Evolutionary conservation across 2,797 vertebrate genomes (phyloP).

Genomic region (Saxicola maurus): DNA sequence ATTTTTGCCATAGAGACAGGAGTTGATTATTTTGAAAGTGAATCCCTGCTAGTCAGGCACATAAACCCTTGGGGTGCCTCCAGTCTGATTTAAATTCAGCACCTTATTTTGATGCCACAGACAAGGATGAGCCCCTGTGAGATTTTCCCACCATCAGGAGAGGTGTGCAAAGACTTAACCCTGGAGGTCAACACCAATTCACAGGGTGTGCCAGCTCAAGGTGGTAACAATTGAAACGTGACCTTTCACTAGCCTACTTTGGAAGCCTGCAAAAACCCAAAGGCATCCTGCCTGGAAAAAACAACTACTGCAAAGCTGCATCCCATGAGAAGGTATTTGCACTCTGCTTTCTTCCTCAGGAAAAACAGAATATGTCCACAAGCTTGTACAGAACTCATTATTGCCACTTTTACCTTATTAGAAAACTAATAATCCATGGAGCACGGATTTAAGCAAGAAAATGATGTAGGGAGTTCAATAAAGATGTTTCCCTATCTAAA

Average conservation of each 20-base stretch:
- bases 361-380: neutral
- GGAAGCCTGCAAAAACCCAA: neutral
- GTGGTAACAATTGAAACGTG: neutral
- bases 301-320: neutral
- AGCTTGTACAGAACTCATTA: neutral
- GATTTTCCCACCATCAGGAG: neutral
- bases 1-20: neutral
- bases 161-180: neutral
- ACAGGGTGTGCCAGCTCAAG: neutral
- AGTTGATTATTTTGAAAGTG: neutral
- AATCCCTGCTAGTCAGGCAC: neutral
- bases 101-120: neutral
- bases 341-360: neutral
- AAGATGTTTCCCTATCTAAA: neutral
- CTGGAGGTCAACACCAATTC: neutral
- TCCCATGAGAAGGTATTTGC: neutral
- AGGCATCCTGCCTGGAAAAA: neutral
- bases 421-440: neutral
- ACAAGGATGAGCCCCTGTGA: neutral
- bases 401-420: neutral
- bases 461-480: neutral
- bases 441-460: neutral
- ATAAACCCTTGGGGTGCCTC: neutral
- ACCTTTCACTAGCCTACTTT: neutral
- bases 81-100: neutral